phyloP scores from a whole-genome alignment of 2,888 invertebrate genomes.

The Ceriagrion tenellum region DNA sequence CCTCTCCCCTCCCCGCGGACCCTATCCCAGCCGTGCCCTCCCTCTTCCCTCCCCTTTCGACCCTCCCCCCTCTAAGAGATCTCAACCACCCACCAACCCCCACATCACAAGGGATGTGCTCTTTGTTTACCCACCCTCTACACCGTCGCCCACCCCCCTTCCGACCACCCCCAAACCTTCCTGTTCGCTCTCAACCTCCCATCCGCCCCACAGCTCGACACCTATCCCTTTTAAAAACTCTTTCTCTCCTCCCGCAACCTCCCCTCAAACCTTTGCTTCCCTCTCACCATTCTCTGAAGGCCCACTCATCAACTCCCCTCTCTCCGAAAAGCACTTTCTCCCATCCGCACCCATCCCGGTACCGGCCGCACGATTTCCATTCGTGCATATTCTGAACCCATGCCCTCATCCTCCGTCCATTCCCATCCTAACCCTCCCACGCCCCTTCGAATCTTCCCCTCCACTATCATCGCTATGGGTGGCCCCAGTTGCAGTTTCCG shows the following conservation, averaged over 20 bases:
- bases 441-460: too few species aligned
- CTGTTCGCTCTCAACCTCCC: neutral
- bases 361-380: neutral
- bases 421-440: neutral
- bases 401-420: neutral
- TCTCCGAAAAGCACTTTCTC: neutral
- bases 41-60: neutral
- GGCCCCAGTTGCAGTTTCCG: conserved; percentile 20
- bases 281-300: neutral
- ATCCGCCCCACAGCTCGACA: neutral
- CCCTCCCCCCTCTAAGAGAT: neutral
- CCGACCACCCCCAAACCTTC: neutral
- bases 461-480: too few species aligned
- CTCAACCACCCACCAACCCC: neutral
- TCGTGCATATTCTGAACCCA: neutral
- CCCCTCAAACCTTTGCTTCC: neutral
- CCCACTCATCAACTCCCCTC: neutral
- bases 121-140: conserved; percentile 6
- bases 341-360: neutral
- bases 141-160: neutral
- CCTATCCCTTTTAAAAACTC: conserved; percentile 30
- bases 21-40: neutral
- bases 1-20: neutral
- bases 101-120: conserved; percentile 30
- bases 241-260: neutral